Evolutionary conservation across 1,140 invertebrate genomes (phyloP), one percentile per base, ranked within the genome.

Genomic region (Caerostris darwini): DNA sequence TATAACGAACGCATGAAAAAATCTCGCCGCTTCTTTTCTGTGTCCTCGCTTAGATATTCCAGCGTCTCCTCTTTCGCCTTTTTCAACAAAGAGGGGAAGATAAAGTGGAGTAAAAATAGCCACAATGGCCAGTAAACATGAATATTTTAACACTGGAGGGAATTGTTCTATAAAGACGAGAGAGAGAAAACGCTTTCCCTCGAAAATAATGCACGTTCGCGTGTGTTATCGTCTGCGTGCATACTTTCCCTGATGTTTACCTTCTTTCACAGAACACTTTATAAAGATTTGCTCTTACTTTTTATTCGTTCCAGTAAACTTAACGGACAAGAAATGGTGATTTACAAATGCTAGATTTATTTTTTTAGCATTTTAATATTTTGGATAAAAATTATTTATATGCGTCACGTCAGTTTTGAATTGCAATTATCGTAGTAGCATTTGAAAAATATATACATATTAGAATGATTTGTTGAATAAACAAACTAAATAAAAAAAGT

Each of bases 21-120:
- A 8, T 54, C 7, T 89, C 56, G 59, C 50, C 71, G 34, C 10
- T 19, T 56, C 64, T 10, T 87, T 87, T n/a, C 54, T 14, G 57
- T 64, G 7, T 17, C 2, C 7, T 89, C 50, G 14, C 87, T 89
- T 54, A 8, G 54, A 19, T 87, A n/a, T 34, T 69, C 53, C 53
- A 69, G 56, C 17, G 3, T 81, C 19, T n/a, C 17, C 7, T 77
- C 69, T 81, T 59, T 10, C 3, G 69, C 50, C 5, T 77, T 50
- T 50, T 69, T 54, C 64, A 54, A 17, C 14, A 14, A 59, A 34
- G n/a, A n/a, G 53, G 34, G 34, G 50, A 5, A 81, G n/a, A 90
- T 83, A 56, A 90, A 81, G 54, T 59, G n/a, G 19, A 53, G 34
- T 81, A 81, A 90, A 90, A 90, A 82, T 82, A 81, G 71, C 34